Conservation (phyloP, 2,113 vertebrate species). For the Climacteris rufus region DNA sequence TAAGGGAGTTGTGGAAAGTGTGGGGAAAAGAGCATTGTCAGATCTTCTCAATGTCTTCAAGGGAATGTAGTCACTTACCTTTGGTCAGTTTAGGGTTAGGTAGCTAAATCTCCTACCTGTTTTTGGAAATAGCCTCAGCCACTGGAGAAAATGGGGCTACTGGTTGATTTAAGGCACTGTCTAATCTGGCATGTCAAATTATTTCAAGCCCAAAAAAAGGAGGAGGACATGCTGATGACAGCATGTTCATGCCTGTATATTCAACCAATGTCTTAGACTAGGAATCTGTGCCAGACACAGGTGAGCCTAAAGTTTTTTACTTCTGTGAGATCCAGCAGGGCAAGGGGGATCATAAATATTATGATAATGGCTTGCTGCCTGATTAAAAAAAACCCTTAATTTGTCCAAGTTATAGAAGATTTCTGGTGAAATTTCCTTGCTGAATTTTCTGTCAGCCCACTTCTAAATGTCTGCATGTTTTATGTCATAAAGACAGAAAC, state of each 20-base stretch:
- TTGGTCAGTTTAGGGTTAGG: background rate
- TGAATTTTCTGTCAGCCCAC: slow-evolving; percentile 4
- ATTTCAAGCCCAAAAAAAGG: background rate
- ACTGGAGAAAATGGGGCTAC: background rate
- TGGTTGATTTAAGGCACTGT: background rate
- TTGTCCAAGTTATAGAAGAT: slow-evolving; percentile 27
- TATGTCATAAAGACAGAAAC: background rate
- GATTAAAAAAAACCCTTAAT: slow-evolving; percentile 21
- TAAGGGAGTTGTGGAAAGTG: background rate
- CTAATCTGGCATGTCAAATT: background rate
- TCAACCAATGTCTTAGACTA: background rate
- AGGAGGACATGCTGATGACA: background rate
- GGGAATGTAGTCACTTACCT: background rate
- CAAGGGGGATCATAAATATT: slow-evolving; percentile 25
- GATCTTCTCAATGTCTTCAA: background rate
- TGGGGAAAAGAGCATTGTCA: background rate
- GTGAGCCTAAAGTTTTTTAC: background rate
- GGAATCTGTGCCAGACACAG: background rate
- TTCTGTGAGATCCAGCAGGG: background rate
- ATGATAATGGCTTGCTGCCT: background rate
- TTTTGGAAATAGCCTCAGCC: background rate
- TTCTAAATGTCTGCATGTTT: slow-evolving; percentile 8
- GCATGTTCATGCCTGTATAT: background rate
- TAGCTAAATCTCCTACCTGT: background rate
- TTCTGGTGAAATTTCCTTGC: slow-evolving; percentile 36